Evolutionary conservation across 2,888 invertebrate species (phyloP).

Genomic region (Ptilodon capucinus): DNA sequence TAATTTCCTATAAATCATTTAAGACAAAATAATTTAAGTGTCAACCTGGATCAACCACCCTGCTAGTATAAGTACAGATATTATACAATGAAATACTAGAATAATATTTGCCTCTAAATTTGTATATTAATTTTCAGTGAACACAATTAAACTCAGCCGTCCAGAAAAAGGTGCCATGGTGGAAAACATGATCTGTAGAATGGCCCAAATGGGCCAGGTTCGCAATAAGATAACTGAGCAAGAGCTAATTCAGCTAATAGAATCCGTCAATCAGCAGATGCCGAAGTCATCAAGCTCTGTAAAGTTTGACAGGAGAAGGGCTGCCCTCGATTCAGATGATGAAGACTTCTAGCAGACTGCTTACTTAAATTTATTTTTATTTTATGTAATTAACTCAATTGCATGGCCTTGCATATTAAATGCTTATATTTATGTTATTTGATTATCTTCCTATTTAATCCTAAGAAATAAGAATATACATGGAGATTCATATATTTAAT

Average conservation of each 20-base stretch:
- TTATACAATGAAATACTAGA: no score
- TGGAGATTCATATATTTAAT: no score
- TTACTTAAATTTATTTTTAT: slow-evolving; percentile 13
- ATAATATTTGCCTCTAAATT: no score
- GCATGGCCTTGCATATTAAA: slow-evolving; percentile 1
- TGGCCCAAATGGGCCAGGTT: slow-evolving; percentile 97
- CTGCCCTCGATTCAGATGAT: slow-evolving; percentile 93
- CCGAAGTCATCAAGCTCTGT: slow-evolving; percentile 90
- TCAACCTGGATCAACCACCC: no score
- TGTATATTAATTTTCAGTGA: slow-evolving; percentile 85
- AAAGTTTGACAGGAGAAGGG: slow-evolving; percentile 95
- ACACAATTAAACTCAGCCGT: slow-evolving; percentile 95
- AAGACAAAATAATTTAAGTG: no score
- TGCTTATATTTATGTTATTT: slow-evolving; percentile 4
- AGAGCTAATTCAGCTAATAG: slow-evolving; percentile 92
- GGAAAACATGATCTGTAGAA: slow-evolving; percentile 95
- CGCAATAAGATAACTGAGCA: slow-evolving; percentile 91
- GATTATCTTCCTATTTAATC: background rate
- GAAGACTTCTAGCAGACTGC: slow-evolving; percentile 74
- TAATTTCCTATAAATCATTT: no score
- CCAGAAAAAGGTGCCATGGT: slow-evolving; percentile 98
- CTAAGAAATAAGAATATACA: no score
- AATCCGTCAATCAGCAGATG: slow-evolving; percentile 93
- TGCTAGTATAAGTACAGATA: no score
- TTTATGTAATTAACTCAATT: background rate